Evolutionary conservation across 2,797 vertebrate genomes (phyloP).

Genomic region (Oceanodroma leucorhoa): DNA sequence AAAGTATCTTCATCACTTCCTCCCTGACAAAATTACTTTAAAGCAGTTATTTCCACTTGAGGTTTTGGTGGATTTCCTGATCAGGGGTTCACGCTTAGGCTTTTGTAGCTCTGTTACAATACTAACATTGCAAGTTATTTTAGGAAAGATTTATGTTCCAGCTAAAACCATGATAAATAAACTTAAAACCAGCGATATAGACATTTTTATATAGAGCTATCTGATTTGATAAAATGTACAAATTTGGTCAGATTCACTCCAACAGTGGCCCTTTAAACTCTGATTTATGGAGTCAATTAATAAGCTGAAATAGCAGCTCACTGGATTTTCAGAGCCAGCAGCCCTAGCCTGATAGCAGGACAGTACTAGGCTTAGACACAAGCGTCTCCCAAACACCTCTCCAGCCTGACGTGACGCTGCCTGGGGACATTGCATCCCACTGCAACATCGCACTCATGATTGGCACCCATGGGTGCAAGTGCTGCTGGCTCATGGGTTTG

Average conservation of each 20-base stretch:
- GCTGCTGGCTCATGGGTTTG: background rate
- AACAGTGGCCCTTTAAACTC: background rate
- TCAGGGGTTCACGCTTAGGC: background rate
- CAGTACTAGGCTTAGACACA: background rate
- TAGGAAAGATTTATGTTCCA: background rate
- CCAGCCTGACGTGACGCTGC: background rate
- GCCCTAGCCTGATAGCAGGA: background rate
- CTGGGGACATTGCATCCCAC: background rate
- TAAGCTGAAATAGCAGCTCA: background rate
- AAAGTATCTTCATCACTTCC: background rate
- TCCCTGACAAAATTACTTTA: background rate
- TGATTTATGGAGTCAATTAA: background rate
- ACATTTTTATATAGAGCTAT: background rate
- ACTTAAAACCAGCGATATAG: background rate
- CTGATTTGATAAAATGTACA: background rate
- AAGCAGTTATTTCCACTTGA: constrained; percentile 49
- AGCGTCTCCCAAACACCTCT: background rate
- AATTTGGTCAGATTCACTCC: background rate
- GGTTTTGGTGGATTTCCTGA: constrained; percentile 46
- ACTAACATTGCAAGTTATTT: background rate
- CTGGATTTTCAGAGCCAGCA: background rate
- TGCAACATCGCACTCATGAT: accelerated
- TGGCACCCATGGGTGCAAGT: background rate
- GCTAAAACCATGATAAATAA: background rate
- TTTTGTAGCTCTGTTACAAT: background rate